Base-by-base conservation (phyloP, 2,888 invertebrate species). In the Protodeltote pygarga region DNA sequence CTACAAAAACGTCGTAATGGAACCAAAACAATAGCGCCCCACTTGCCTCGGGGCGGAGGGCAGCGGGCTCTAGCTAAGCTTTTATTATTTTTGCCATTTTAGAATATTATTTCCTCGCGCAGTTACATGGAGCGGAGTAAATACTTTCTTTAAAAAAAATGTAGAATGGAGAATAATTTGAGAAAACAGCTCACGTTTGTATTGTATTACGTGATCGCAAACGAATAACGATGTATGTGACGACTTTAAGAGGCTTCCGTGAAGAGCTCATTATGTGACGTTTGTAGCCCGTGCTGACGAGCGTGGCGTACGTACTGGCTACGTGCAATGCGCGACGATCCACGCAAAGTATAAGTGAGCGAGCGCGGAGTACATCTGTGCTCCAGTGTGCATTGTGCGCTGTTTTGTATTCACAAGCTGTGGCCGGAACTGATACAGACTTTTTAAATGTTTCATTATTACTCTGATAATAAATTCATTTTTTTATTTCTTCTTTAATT, bases 1-100 rank as follows among this genome's bases (percentile, higher is more conserved):
- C 13, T 15, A 32, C 40, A 31, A 5, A 28, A 32, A 39, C 17
- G 24, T 15, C 16, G 28, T 38, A 29, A 24, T 38, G 20, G 28
- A 15, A 42, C 28, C 37, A 23, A 42, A 42, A 42, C 44, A 52
- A 38, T 34, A 24, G 21, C 20, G 21, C 13, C 4, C 5, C 17
- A 14, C 13, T 13, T 3, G 37, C 15, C 31, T n/a, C n/a, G n/a
- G n/a, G 2, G 19, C 16, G n/a, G n/a, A 1, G 6, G 9, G 20
- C 19, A 3, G 11, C 20, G 31, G 13, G 16, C 21, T 19, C 5
- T 5, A 14, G 15, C 20, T 15, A n/a, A 21, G 9, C 35, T 31
- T 27, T 37, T 23, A 5, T 15, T 37, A 25, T 35, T 29, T 28
- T 23, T 17, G 6, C 11, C 5, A 6, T 47, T 41, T 42, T 15